A percentile compares a stretch with the other conserved stretches of the same genome.
These are phyloP conservation scores for Coelinius sp. DNA, from an alignment of 2,888 invertebrate species.

Conservation along the genomic window DNA sequence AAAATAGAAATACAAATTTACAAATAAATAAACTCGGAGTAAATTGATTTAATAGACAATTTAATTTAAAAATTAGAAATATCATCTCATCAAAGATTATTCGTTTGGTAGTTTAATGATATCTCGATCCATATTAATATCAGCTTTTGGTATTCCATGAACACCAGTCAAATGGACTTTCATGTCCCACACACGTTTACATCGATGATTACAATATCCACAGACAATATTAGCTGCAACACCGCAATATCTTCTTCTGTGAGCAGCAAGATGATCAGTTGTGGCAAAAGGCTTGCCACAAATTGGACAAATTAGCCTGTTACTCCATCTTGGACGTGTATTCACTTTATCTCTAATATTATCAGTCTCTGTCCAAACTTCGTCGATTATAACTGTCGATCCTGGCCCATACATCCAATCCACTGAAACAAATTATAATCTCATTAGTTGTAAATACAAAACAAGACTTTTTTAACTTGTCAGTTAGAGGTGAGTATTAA, in stretches of 20 bases:
- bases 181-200: conserved; percentile 70
- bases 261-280: conserved; percentile 32
- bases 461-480: not conserved
- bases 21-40: not conserved
- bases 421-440: conserved; percentile 41
- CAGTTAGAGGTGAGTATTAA: not conserved
- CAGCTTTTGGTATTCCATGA: conserved; percentile 42
- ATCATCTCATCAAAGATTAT: conserved; percentile 23
- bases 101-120: conserved; percentile 35
- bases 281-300: conserved; percentile 41
- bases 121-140: conserved; percentile 39
- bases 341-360: not conserved
- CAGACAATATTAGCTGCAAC: conserved; percentile 51
- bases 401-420: not conserved
- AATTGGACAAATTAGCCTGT: conserved; percentile 22
- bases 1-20: not conserved
- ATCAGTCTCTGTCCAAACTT: not conserved
- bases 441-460: not conserved
- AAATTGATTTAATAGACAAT: conserved; percentile 10
- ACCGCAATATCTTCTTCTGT: conserved; percentile 44
- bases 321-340: not conserved
- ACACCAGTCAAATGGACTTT: conserved; percentile 44
- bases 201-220: conserved; percentile 74
- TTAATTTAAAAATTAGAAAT: conserved; percentile 2
- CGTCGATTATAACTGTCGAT: not conserved